Evolutionary conservation across 1,140 invertebrate genomes (phyloP), one percentile per base, ranked within the genome.

Genomic region (Matsumurasca onukii): DNA sequence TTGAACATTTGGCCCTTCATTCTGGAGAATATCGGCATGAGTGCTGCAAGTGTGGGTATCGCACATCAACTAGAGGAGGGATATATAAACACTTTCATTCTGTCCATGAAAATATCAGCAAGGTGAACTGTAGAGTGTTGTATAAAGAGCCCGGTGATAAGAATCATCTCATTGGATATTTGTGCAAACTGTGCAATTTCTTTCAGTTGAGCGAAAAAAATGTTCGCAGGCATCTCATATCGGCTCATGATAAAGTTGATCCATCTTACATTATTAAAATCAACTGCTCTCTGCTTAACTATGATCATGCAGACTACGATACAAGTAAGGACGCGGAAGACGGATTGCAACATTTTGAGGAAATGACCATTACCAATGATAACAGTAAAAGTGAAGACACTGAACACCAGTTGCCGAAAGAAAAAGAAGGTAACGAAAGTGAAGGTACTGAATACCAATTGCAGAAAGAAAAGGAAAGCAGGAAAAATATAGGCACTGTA

Each of bases 1-100:
- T 59, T 29, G 55, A 59, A 27, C 55, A 59, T n/a, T 27, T 59
- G 22, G 55, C 55, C 24, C 25, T 59, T 27, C 55, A 59, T 27
- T 27, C 24, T 27, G 55, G 55, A 9, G 55, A 59, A 59, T 59
- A 27, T 59, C 55, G 55, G 2, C 55, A 59, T 27, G 55, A 59
- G 24, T 59, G 55, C 25, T 59, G 55, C 24, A 59, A 29, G 55
- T 59, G 55, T 59, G 55, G 55, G 2, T 59, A 59, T 24, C 25
- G 55, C 25, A 59, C 55, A 27, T 59, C 55, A 27, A 59, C 55
- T n/a, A 22, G 55, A 27, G 9, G 22, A 3, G 55, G 55, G 2
- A 59, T 59, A 2, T 27, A 15, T 12, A 59, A 59, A 29, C 55
- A 59, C 25, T 59, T 5, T 59, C 25, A 59, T 29, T 15, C 22